Conservation (phyloP, 2,888 invertebrate species). For the Dermolepida albohirtum region DNA sequence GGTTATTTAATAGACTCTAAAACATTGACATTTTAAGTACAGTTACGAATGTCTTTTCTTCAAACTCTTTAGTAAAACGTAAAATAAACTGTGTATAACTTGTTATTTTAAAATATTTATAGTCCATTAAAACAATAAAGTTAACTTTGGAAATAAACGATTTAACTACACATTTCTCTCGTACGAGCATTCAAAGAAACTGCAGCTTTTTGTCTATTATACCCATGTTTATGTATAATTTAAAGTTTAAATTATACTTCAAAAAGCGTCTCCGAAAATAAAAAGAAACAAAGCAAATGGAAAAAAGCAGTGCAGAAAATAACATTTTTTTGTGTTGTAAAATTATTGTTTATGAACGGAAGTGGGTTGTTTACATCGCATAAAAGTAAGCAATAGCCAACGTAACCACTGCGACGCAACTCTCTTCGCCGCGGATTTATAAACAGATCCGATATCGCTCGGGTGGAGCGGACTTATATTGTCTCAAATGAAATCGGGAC, state of each 20-base stretch:
- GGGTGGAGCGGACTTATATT: slow-evolving; percentile 1
- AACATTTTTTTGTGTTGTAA: slow-evolving; percentile 14
- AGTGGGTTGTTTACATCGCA: slow-evolving; percentile 21
- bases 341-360: slow-evolving; percentile 20
- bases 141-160: no score
- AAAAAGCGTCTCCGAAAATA: background rate
- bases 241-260: slow-evolving; percentile 17
- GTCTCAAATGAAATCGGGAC: slow-evolving; percentile 24
- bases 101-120: no score
- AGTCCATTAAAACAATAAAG: no score
- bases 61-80: no score
- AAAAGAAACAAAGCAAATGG: background rate
- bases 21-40: no score
- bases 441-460: background rate
- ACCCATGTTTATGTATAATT: slow-evolving; percentile 3
- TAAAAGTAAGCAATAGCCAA: slow-evolving; percentile 10
- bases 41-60: no score
- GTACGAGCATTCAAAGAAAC: no score
- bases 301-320: slow-evolving; percentile 1
- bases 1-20: no score
- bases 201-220: background rate
- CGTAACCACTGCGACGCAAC: background rate
- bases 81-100: no score
- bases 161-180: no score
- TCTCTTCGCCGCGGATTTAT: background rate